A percentile compares a stretch with the other conserved stretches of the same genome.
phyloP scores from a whole-genome alignment of 2,113 vertebrate species.

The Aptenodytes patagonicus region DNA sequence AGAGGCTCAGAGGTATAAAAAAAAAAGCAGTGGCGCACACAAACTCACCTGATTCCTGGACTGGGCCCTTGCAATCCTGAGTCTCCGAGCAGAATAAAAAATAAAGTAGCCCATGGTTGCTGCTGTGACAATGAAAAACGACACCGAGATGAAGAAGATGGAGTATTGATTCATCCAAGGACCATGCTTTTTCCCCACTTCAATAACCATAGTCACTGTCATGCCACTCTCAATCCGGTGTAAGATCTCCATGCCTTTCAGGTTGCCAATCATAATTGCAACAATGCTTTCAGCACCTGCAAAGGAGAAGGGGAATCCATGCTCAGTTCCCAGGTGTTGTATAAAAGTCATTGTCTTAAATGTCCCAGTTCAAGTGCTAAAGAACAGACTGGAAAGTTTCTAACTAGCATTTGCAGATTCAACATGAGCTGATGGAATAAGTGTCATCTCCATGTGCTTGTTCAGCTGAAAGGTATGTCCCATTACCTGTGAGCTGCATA shows the following conservation, averaged over 20 bases:
- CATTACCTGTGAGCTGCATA: background rate
- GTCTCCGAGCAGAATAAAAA: slow-evolving; percentile 83
- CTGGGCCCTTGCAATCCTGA: slow-evolving; percentile 76
- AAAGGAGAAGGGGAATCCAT: slow-evolving; percentile 15
- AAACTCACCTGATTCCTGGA: slow-evolving; percentile 80
- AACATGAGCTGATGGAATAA: background rate
- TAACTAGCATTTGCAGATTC: background rate
- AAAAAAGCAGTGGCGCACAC: background rate
- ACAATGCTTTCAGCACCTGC: slow-evolving; percentile 81
- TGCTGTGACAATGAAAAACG: slow-evolving; percentile 85
- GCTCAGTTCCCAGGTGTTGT: background rate
- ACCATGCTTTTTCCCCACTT: slow-evolving; percentile 81
- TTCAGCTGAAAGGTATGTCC: background rate
- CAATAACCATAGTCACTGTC: slow-evolving; percentile 80
- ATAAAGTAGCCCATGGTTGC: slow-evolving; percentile 86
- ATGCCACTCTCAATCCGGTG: slow-evolving; percentile 60
- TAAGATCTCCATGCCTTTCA: slow-evolving; percentile 79
- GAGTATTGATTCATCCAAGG: slow-evolving; percentile 84
- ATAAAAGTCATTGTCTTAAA: background rate
- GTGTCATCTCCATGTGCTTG: background rate
- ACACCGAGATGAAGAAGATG: slow-evolving; percentile 85
- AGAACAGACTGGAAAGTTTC: background rate
- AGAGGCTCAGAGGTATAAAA: background rate
- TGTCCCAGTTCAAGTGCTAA: background rate
- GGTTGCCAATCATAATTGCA: slow-evolving; percentile 84